These are phyloP conservation scores for Probaryconus sp. DNA, from an alignment of 1,140 invertebrate genomes.

Conservation along the genomic window DNA sequence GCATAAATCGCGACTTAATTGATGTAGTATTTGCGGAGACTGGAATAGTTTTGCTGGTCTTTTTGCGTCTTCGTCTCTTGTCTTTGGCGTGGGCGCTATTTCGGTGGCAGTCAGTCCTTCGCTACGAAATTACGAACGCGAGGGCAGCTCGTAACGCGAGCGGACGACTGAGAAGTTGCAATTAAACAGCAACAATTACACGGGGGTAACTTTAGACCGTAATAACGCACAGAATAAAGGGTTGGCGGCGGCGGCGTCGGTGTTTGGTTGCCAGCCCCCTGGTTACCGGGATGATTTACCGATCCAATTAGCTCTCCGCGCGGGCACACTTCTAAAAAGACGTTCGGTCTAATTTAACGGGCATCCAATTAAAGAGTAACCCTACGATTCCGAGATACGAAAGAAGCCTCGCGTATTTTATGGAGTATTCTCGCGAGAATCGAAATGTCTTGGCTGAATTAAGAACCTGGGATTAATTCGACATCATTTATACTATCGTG, in stretches of 20 bases:
- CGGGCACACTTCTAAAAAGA: conserved; percentile 74
- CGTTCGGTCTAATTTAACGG: conserved; percentile 78
- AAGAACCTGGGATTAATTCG: conserved; percentile 55
- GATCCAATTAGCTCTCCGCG: conserved; percentile 77
- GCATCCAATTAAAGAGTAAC: conserved; percentile 77
- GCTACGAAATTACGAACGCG: conserved; percentile 63
- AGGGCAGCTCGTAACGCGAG: conserved; percentile 70
- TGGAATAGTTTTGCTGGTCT: conserved; percentile 13
- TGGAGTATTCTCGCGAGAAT: conserved; percentile 59
- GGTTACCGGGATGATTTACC: conserved; percentile 79
- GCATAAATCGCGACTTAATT: conserved; percentile 48
- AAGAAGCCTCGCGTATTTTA: conserved; percentile 63
- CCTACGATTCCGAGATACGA: conserved; percentile 62
- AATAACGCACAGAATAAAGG: conserved; percentile 79
- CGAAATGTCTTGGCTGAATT: conserved; percentile 58
- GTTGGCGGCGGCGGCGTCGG: conserved; percentile 71
- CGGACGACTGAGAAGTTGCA: conserved; percentile 76
- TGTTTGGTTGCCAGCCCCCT: conserved; percentile 73
- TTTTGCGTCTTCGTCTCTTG: conserved; percentile 43
- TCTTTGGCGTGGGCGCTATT: conserved; percentile 54
- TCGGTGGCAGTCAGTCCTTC: conserved; percentile 54
- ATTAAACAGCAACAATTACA: conserved; percentile 80
- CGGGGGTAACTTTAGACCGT: conserved; percentile 79
- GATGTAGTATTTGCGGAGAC: conserved; percentile 35
- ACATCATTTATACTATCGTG: conserved; percentile 53